These are phyloP conservation scores for Nycticryphes semicollaris DNA, from an alignment of 2,113 vertebrate genomes.

Conservation along the genomic window DNA sequence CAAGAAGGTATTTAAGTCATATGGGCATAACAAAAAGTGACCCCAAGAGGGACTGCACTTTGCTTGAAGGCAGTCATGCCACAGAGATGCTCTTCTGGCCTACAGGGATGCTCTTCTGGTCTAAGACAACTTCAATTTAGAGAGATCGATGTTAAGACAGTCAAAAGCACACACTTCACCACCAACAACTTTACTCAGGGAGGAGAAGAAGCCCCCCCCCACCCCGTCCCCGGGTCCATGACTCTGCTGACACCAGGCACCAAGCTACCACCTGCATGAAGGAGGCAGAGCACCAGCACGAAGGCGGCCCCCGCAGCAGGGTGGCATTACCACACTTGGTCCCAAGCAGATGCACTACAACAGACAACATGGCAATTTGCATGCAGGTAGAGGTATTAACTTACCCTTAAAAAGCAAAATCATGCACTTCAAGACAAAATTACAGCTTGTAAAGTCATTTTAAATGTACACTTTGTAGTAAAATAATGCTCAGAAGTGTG, in stretches of 20 bases:
- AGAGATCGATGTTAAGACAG: not conserved
- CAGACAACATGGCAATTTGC: accelerated
- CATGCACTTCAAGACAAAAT: accelerated
- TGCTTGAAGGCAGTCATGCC: not conserved
- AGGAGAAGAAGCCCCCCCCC: not conserved
- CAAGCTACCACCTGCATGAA: accelerated
- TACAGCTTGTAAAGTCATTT: not conserved
- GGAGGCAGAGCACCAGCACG: not conserved
- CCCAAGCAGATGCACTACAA: accelerated
- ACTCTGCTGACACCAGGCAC: accelerated
- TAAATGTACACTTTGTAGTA: accelerated
- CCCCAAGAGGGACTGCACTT: accelerated
- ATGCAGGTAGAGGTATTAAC: not conserved
- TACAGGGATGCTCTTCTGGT: not conserved
- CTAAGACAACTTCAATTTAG: not conserved
- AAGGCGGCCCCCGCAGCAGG: accelerated
- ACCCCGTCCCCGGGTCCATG: accelerated
- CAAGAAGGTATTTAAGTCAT: not conserved
- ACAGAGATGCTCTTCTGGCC: not conserved
- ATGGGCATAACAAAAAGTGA: not conserved
- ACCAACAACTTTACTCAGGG: accelerated
- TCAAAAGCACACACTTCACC: accelerated
- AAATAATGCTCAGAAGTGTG: not conserved
- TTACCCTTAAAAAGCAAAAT: not conserved
- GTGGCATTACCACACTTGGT: accelerated